Base-by-base conservation (phyloP, 2,113 vertebrate genomes). In the Monopterus albus region DNA sequence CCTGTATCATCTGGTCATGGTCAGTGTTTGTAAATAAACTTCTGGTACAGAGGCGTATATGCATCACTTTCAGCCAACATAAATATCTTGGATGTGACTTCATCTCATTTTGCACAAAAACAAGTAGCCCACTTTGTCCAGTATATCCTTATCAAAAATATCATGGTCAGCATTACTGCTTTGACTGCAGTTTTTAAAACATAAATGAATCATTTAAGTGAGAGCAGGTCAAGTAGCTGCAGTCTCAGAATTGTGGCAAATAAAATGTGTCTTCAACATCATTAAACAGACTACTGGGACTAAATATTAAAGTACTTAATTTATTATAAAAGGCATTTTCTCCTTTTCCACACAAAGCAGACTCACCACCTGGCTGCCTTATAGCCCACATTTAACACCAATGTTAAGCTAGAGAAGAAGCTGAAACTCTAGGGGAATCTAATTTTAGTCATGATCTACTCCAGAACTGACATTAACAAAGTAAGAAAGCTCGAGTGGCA, bases 381-480 rank as follows among this genome's bases (percentile, higher is more conserved):
- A 10, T 79, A 81, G 71, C 86, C 61, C 55, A 87, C 49, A 82
- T 84, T 67, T 52, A 14, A 70, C 0, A 29, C 14, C 29, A 70
- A 52, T 49, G 49, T 69, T 45, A 42, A 50, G 40, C 39, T 51
- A 21, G 14, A 74, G 53, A 59, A 75, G 33, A 61, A 35, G 42
- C 38, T 60, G 51, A 58, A 75, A 40, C 72, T 66, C 45, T 0
- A 25, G 52, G 78, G 77, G 70, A 64, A 74, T 81, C 62, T 78
- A 72, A 87, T 83, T 87, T 75, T 82, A 90, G 56, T 79, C 40
- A 26, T 76, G 47, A 74, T 66, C 46, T 79, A 39, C 60, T 20
- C 21, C 40, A 50, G 47, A 47, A 46, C 58, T 13, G 15, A 28
- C 23, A 47, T 49, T 15, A 61, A 18, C 26, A 47, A 43, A 55